Evolutionary conservation across 2,888 invertebrate genomes (phyloP), one percentile per base, ranked within the genome.

Genomic region (Xanthorhoe designata): DNA sequence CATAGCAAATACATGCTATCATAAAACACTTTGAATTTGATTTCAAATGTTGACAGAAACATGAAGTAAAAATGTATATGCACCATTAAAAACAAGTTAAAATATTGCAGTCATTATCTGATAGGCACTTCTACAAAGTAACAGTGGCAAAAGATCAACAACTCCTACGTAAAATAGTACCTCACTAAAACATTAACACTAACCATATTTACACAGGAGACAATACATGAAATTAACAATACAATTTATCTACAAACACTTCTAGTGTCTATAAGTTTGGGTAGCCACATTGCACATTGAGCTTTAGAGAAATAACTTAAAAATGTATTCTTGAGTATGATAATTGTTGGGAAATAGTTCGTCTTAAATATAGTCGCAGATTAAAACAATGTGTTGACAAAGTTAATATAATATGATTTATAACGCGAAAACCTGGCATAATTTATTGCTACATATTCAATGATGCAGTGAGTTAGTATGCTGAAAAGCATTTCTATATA

Each of bases 261-360:
- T 86, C 85, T 87, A 84, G 87, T 86, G 86, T 82, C 61, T 55
- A 67, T 65, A 66, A 64, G 63, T 66, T 70, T 66, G 59, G 38
- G 81, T 85, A 87, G 87, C 86, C 88, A 87, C 86, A 87, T 87
- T 88, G 86, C 88, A 90, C 88, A 86, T 81, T 79, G 74, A 81
- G 80, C 78, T 78, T 79, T 80, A 75, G 76, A 81, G 78, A 78
- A 82, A 75, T 78, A 82, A 81, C 81, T 80, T 82, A 84, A 61
- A 74, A 76, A 75, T 76, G 79, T 79, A 51, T 81, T 75, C 80
- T 84, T 86, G 87, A 90, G 89, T 90, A 89, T 85, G 81, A 79
- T 79, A 68, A 63, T 55, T 70, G 45, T 45, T 53, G 50, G 54
- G 45, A 56, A 19, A 61, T 50, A 42, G 18, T 42, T 52, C 13